A percentile compares a stretch with the other conserved stretches of the same genome.
These are phyloP conservation scores for Bombyx mori DNA, from an alignment of 1,140 invertebrate species.

Conservation along the genomic window DNA sequence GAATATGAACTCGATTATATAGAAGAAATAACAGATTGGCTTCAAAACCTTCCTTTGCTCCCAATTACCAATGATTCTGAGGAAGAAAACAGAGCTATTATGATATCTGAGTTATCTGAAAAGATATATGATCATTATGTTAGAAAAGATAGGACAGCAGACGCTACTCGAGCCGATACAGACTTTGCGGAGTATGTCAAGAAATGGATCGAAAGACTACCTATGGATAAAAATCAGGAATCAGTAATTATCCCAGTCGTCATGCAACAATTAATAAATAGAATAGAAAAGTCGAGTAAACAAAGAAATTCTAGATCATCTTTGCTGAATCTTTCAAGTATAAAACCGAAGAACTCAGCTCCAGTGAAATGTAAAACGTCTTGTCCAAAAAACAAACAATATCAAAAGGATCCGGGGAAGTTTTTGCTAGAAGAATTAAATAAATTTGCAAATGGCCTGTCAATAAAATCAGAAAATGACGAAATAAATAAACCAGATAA, in stretches of 20 bases:
- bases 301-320: neutral
- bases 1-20: constrained; percentile 23
- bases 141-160: constrained; percentile 9
- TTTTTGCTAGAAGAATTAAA: constrained; percentile 30
- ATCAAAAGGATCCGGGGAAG: neutral
- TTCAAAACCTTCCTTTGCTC: constrained; percentile 31
- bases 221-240: constrained; percentile 23
- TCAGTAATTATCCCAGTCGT: constrained; percentile 18
- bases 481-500: constrained; percentile 15
- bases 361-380: neutral
- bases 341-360: neutral
- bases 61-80: constrained; percentile 12
- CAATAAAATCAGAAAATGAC: constrained; percentile 18
- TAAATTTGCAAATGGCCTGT: constrained; percentile 25
- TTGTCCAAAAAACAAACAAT: neutral
- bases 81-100: constrained; percentile 14
- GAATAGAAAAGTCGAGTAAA: constrained; percentile 20
- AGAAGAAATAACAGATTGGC: constrained; percentile 32
- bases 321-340: neutral
- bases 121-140: constrained; percentile 19
- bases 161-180: constrained; percentile 7
- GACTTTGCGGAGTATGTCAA: constrained; percentile 20
- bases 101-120: constrained; percentile 28
- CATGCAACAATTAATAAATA: constrained; percentile 26
- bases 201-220: constrained; percentile 26